Evolutionary conservation across 2,797 vertebrate species (phyloP), one percentile per base, ranked within the genome.

Genomic region (Decapterus maruadsi): DNA sequence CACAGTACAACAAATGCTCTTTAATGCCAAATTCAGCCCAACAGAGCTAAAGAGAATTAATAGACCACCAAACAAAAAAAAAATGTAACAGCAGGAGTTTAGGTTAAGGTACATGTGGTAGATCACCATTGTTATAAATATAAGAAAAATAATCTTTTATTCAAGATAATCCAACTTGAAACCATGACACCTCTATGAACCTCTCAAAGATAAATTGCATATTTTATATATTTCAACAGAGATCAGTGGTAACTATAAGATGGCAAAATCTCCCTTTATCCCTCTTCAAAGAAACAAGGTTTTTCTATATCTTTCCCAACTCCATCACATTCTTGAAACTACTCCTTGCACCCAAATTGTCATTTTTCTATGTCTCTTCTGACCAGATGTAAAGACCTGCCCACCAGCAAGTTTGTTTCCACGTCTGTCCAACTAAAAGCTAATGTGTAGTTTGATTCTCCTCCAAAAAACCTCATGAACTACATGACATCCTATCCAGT

Each of bases 221-320:
- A 26, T 42, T 56, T 63, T 20, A 9, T 11, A 45, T 53, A 14
- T 10, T 56, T 6, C 20, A 65, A 43, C 31, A 65, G 12, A 74
- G 17, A 31, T 43, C 9, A 45, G 31, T 22, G 7, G 4, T 40
- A 63, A 38, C 31, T 57, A 34, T 48, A 29, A 61, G 13, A 11
- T 40, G 16, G 20, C 2, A 38, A 45, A 1, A 78, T 11, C 10
- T 50, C 36, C 20, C 22, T 34, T 22, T 7, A 60, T 60, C 59
- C 14, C 20, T 22, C 22, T 29, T 43, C 38, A n/a, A 55, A 68
- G 48, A 53, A 58, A 55, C 40, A 55, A 65, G 50, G 17, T 46
- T 13, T 26, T 53, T 6, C 20, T 6, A 26, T 4, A 12, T 22
- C 20, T 20, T 19, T 6, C 13, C 43, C 43, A 34, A 34, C 31